Conservation (phyloP, 2,113 vertebrate genomes). For the Ginglymostoma cirratum region DNA sequence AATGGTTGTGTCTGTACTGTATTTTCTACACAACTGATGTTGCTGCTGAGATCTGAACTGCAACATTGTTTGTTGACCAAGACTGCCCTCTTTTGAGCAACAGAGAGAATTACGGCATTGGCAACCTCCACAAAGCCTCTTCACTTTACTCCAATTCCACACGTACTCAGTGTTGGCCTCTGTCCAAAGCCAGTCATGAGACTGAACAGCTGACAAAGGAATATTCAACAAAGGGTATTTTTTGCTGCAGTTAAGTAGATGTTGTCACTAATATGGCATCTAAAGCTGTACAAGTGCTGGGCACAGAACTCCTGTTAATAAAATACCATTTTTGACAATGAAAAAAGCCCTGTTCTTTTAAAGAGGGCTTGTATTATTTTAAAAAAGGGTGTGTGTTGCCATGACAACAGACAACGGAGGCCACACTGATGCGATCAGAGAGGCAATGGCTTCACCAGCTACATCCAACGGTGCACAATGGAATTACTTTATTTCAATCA, state of each 20-base stretch:
- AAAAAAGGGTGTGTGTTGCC: not conserved
- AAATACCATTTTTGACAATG: conserved; percentile 34
- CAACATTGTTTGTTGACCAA: not conserved
- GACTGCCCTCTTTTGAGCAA: not conserved
- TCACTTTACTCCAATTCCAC: not conserved
- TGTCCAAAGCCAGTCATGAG: conserved; percentile 1
- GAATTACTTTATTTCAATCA: not conserved
- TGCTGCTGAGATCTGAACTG: not conserved
- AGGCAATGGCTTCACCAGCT: not conserved
- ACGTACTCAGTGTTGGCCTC: not conserved
- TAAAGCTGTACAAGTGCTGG: not conserved
- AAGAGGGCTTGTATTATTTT: not conserved
- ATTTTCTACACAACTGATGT: not conserved
- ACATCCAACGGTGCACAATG: conserved; percentile 2
- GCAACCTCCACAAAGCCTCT: not conserved
- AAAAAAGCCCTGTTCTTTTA: not conserved
- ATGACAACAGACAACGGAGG: not conserved
- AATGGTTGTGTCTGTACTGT: not conserved
- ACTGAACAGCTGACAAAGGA: conserved; percentile 30
- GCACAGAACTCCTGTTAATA: not conserved
- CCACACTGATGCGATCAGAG: not conserved
- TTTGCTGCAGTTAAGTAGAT: conserved; percentile 24
- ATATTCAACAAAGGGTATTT: conserved; percentile 36
- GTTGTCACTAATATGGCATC: conserved; percentile 34
- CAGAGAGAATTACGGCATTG: too few relatives aligned